Percentiles rank a stretch among this genome's conserved stretches.
Evolutionary conservation across 2,888 invertebrate species (phyloP).

Genomic region (Drosophila parthenogenetica): DNA sequence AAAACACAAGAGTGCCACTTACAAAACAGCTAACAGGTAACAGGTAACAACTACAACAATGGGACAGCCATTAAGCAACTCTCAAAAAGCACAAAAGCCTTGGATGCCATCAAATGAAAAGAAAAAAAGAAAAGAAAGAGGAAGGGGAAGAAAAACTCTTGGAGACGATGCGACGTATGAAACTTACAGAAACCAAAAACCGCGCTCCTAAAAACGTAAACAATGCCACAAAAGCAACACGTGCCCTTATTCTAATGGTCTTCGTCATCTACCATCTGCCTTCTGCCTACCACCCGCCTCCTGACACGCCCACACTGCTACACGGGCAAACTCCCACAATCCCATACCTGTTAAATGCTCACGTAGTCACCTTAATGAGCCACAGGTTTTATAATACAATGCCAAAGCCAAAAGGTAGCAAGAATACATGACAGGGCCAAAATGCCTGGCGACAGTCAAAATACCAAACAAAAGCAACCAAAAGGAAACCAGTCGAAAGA

Average conservation of each 20-base stretch:
- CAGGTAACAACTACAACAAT: conserved; percentile 29
- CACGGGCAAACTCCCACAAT: neutral
- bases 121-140: no score
- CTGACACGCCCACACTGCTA: neutral
- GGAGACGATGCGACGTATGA: conserved; percentile 12
- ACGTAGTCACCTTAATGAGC: conserved; percentile 68
- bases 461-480: conserved; percentile 18
- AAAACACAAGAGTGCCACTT: conserved; percentile 13
- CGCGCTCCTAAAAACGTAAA: conserved; percentile 44
- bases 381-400: conserved; percentile 53
- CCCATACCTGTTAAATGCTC: conserved; percentile 49
- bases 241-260: conserved; percentile 46
- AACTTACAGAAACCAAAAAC: conserved; percentile 25
- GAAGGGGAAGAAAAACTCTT: neutral
- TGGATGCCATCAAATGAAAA: conserved; percentile 23
- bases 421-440: conserved; percentile 35
- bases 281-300: neutral
- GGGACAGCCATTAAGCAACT: conserved; percentile 48
- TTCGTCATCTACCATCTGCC: conserved; percentile 3
- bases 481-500: conserved; percentile 19
- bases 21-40: conserved; percentile 25
- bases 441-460: conserved; percentile 5
- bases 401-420: conserved; percentile 34
- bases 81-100: conserved; percentile 49
- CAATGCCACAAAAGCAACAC: conserved; percentile 70